Base-by-base conservation (phyloP, 2,888 invertebrate species). In the Acleris cristana region DNA sequence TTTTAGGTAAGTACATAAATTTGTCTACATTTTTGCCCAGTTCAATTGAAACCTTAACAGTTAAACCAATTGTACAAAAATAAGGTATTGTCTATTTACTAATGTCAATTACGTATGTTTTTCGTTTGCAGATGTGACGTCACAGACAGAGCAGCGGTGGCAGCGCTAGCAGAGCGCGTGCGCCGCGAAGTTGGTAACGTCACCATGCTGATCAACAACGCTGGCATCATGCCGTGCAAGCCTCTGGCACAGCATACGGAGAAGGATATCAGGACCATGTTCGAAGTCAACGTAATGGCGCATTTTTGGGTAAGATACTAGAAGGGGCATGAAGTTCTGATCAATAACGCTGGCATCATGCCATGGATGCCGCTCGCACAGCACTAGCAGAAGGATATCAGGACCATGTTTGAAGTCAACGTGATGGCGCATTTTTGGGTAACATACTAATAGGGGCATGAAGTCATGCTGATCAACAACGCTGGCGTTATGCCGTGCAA, bases 331-430 rank as follows among this genome's bases (percentile, higher is more conserved):
- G 95, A 97, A 2, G 95, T 97, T 73, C 88, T 98, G 63, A 93
- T 97, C 30, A 97, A 97, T 86, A 97, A 97, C 87, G 97, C 97
- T 1, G 97, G 97, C 14, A 95, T 97, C 71, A 96, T 97, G 96
- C 96, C 97, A 0, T 95, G 95, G 75, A 96, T 95, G 79, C 92
- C 95, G 0, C 85, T 97, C 60, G 85, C 95, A 19, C 92, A 94
- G 53, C 95, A 96, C 68, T 93, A 94, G 0, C 92, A 94, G 44
- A 93, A 95, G 65, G 96, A 97, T 79, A 95, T 97, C 71, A 92
- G 92, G 49, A 92, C 94, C 49, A 92, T 95, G 0, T 95, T 96
- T 70, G 95, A 96, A 71, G 94, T 97, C 65, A 97, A 98, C 83
- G 95, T 97, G 8, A 80, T 96, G 72, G 95, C 96, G 3, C 96